Conservation (phyloP, 2,113 vertebrate species). For the Urocolius indicus region DNA sequence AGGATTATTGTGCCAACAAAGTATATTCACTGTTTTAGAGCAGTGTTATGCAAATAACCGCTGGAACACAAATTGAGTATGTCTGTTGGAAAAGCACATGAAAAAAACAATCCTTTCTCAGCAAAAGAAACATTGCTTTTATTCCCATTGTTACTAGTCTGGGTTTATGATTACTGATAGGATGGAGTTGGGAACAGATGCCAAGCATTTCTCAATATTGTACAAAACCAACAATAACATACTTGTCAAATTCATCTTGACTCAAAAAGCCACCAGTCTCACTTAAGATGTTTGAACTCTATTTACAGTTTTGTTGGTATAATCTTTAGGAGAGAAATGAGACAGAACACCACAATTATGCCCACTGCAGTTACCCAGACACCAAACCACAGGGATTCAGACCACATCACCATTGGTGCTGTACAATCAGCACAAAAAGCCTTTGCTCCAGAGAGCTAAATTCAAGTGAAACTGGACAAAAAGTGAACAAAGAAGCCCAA, state of each 20-base stretch:
- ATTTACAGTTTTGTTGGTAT: not conserved
- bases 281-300: not conserved
- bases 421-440: not conserved
- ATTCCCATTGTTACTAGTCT: conserved; percentile 39
- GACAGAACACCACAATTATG: not conserved
- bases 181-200: not conserved
- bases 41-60: conserved; percentile 41
- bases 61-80: not conserved
- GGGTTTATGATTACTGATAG: conserved; percentile 51
- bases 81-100: conserved; percentile 31
- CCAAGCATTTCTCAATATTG: not conserved
- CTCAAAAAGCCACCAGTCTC: not conserved
- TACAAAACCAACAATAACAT: conserved; percentile 34
- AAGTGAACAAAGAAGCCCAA: not conserved
- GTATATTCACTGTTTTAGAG: not conserved
- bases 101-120: conserved; percentile 41
- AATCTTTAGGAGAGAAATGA: not conserved
- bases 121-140: conserved; percentile 30
- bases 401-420: accelerated
- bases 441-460: not conserved
- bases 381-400: accelerated
- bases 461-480: not conserved
- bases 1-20: conserved; percentile 27
- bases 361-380: not conserved
- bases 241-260: conserved; percentile 13